Conservation (phyloP, 64 coral and sea anemone genomes). For the Pachyseris speciosa region DNA sequence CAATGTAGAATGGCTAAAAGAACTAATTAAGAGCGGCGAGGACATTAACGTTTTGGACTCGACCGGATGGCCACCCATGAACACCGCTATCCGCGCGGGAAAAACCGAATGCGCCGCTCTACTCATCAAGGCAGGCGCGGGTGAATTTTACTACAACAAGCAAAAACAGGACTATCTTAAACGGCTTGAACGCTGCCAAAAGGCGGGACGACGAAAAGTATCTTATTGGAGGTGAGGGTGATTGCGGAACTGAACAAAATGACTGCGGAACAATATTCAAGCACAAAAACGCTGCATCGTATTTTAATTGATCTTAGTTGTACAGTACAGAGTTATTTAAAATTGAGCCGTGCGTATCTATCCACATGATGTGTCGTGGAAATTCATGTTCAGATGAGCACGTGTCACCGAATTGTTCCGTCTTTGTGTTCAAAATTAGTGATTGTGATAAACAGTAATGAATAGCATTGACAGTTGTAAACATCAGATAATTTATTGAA, state of each 20-base stretch:
- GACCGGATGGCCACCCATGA: conserved; percentile 85
- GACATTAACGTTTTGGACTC: conserved; percentile 86
- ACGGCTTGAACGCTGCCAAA: conserved; percentile 61
- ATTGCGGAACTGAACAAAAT: too few relatives aligned
- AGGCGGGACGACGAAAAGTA: conserved; percentile 18
- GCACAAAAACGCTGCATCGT: background rate
- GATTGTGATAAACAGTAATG: background rate
- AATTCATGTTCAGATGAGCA: too few relatives aligned
- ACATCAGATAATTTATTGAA: background rate
- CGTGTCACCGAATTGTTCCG: background rate
- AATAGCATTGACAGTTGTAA: background rate
- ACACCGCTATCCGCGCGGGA: conserved; percentile 78
- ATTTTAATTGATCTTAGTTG: background rate
- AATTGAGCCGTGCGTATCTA: too few relatives aligned
- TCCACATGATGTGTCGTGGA: too few relatives aligned
- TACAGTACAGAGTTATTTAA: too few relatives aligned
- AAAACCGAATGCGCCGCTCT: conserved; percentile 79
- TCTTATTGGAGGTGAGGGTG: conserved; percentile 88
- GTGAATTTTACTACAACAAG: conserved; percentile 86
- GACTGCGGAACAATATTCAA: background rate
- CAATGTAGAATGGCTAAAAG: conserved; percentile 51
- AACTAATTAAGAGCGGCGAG: conserved; percentile 69
- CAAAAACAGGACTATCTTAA: conserved; percentile 89
- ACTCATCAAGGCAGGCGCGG: conserved; percentile 87
- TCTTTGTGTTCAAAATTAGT: background rate